These are phyloP conservation scores for Trissolcus japonicus DNA, from an alignment of 2,888 invertebrate species.

Conservation along the genomic window DNA sequence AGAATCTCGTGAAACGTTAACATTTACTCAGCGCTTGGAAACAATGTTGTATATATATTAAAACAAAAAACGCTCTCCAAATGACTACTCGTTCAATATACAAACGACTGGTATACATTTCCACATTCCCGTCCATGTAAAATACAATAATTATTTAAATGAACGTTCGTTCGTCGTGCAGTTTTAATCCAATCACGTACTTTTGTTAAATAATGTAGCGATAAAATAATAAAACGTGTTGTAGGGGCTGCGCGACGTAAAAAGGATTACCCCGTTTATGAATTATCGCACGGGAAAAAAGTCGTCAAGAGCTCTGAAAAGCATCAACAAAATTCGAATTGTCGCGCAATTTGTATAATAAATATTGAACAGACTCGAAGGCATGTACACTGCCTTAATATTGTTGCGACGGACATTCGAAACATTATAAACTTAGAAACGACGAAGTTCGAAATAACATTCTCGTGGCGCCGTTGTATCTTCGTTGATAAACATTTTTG, in stretches of 20 bases:
- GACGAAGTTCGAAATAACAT: slow-evolving; percentile 17
- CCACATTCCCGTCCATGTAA: slow-evolving; percentile 17
- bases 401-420: no score
- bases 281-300: slow-evolving; percentile 26
- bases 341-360: slow-evolving; percentile 32
- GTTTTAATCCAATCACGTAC: slow-evolving; percentile 45
- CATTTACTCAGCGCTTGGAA: background rate
- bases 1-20: slow-evolving; percentile 1
- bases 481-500: slow-evolving; percentile 17
- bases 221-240: slow-evolving; percentile 43
- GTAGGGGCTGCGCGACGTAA: slow-evolving; percentile 20
- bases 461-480: slow-evolving; percentile 17
- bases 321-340: slow-evolving; percentile 40
- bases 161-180: slow-evolving; percentile 25
- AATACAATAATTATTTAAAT: slow-evolving; percentile 37
- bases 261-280: slow-evolving; percentile 39
- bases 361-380: slow-evolving; percentile 21
- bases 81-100: background rate
- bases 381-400: background rate
- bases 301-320: slow-evolving; percentile 32
- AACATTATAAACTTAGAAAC: background rate
- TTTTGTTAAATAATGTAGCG: slow-evolving; percentile 45
- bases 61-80: slow-evolving; percentile 17
- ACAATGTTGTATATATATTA: slow-evolving; percentile 10
- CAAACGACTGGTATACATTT: slow-evolving; percentile 15